Evolutionary conservation across 2,113 vertebrate species (phyloP).

Genomic region (Callaeas wilsoni): DNA sequence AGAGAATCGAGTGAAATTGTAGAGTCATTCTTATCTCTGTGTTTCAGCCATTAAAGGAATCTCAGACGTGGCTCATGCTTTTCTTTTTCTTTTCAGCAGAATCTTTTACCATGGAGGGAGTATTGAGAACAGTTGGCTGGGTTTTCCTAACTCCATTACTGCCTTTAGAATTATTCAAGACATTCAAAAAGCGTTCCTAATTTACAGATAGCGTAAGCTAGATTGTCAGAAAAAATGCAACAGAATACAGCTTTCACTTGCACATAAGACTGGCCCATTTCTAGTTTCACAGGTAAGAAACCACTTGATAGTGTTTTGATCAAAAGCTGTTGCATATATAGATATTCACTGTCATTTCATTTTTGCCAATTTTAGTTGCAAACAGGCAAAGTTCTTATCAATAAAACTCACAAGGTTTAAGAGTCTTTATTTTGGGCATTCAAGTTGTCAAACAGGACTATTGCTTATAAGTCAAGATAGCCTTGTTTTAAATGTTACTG

Average conservation of each 20-base stretch:
- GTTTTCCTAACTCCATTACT: neutral
- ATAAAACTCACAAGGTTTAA: neutral
- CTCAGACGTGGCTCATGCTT: fast-evolving
- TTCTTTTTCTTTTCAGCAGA: neutral
- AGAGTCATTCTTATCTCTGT: neutral
- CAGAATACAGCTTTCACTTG: neutral
- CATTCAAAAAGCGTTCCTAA: neutral
- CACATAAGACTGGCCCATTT: neutral
- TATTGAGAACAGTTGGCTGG: neutral
- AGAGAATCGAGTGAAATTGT: neutral
- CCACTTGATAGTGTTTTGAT: neutral
- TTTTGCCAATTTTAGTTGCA: neutral
- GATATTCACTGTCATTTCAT: neutral
- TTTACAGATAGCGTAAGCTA: neutral
- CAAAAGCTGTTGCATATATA: neutral
- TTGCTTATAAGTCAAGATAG: neutral
- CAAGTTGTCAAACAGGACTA: neutral
- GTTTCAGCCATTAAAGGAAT: neutral
- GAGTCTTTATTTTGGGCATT: neutral
- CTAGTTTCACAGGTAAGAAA: neutral
- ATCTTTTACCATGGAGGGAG: neutral
- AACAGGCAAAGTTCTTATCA: neutral
- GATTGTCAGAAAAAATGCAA: neutral
- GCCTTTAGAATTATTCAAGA: neutral
- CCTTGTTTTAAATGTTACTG: neutral